Evolutionary conservation across 2,888 invertebrate genomes (phyloP).

Genomic region (Clanis bilineata): DNA sequence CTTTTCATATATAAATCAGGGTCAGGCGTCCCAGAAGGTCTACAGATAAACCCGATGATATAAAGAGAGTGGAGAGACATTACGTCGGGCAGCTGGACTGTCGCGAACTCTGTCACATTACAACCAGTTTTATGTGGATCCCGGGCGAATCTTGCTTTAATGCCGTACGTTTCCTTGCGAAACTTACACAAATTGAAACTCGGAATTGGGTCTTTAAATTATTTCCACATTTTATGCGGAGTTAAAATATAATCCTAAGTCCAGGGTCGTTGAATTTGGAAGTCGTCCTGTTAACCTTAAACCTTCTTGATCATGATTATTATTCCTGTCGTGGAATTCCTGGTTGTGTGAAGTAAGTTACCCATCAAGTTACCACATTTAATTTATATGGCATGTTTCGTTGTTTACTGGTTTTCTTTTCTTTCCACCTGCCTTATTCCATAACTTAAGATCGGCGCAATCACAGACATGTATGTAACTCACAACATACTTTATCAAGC

Average conservation of each 20-base stretch:
- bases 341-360: no score
- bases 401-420: no score
- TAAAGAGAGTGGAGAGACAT: constrained; percentile 56
- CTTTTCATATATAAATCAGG: constrained; percentile 72
- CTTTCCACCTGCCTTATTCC: no score
- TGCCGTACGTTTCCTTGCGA: constrained; percentile 41
- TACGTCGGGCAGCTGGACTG: constrained; percentile 60
- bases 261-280: not conserved
- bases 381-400: no score
- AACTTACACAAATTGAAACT: constrained; percentile 61
- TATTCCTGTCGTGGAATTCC: not conserved
- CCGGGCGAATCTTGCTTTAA: constrained; percentile 43
- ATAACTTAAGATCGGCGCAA: no score
- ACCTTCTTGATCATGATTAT: not conserved
- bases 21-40: constrained; percentile 65
- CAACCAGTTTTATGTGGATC: constrained; percentile 56
- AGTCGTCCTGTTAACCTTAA: not conserved
- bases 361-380: no score
- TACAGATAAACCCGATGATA: constrained; percentile 61
- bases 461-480: no score
- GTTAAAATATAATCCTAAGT: constrained; percentile 11
- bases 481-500: no score
- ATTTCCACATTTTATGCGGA: constrained; percentile 43
- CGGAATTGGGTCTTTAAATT: constrained; percentile 40
- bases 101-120: constrained; percentile 64